phyloP scores from a whole-genome alignment of 2,888 invertebrate species.

The Brachylomia viminalis region DNA sequence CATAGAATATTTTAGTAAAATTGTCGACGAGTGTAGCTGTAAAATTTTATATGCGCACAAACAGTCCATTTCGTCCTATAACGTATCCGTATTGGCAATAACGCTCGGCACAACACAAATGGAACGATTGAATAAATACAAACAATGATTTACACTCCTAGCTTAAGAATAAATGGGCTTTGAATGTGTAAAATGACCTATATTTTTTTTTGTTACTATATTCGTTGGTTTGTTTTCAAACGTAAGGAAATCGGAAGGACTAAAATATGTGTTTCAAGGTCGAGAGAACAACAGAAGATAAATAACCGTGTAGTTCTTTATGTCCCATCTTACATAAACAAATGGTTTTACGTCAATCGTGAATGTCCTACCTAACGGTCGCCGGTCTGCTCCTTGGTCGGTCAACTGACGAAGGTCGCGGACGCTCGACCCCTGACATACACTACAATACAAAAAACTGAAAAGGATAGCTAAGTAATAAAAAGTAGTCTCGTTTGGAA shows the following conservation, averaged over 20 bases:
- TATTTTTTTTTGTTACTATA: neutral
- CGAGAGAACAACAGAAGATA: neutral
- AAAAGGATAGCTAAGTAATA: neutral
- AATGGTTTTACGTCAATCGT: neutral
- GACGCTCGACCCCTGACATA: neutral
- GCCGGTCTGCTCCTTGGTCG: neutral
- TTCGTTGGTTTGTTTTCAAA: neutral
- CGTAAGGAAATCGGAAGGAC: neutral
- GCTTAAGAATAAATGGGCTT: neutral
- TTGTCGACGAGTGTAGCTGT: neutral
- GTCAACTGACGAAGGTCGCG: neutral
- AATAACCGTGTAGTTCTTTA: neutral
- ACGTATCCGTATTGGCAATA: no score
- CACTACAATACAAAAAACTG: neutral
- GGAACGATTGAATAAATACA: neutral
- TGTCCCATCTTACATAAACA: neutral
- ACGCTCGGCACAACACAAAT: neutral
- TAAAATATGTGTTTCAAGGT: neutral
- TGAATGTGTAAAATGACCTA: neutral
- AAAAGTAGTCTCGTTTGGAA: neutral
- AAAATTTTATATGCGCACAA: neutral
- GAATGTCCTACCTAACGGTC: no score
- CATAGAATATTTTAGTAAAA: neutral
- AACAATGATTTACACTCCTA: neutral
- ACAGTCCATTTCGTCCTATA: neutral